Evolutionary conservation across 2,888 invertebrate genomes (phyloP), one percentile per base, ranked within the genome.

Genomic region (Eubasilissa splendida): DNA sequence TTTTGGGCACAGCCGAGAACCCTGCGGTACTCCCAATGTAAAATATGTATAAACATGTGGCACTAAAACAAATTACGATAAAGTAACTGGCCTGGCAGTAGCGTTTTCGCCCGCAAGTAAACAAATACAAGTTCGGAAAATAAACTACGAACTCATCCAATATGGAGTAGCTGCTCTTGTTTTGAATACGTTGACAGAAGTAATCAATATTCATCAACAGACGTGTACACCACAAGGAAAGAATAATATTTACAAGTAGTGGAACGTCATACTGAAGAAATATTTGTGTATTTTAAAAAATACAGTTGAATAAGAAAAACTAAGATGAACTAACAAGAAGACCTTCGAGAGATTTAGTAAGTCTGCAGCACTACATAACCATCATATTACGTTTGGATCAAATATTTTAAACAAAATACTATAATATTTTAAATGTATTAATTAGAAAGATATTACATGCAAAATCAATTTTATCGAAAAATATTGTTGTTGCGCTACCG

Each of bases 101-200:
- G 33, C 63, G 63, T 63, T 63, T 63, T 31, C 63, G 33, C 22
- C 33, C 42, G 63, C 42, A 63, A 33, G 31, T 63, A 63, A 63
- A 33, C 63, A 63, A 63, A 63, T 12, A 63, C 12, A 31, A 33
- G 12, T 42, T 33, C 12, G 63, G n/a, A 63, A 63, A 63, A 63
- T 63, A 63, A 63, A 63, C 63, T 10, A 1, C 10, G 33, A 31
- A 33, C 31, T 9, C 12, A 33, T 63, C 42, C 33, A 5, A 4
- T 63, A 33, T 12, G 33, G 33, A 10, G 33, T 63, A 63, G 31
- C 33, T 31, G 63, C 11, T 63, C 33, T 33, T 33, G 63, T 63
- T 63, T 12, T 33, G 63, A 2, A 63, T 33, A 33, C 33, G 63
- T 63, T 33, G 63, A 63, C 63, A 63, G 63, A 63, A 33, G 63